These are phyloP conservation scores for Coracopsis vasa DNA, from an alignment of 2,113 vertebrate genomes.

Conservation along the genomic window DNA sequence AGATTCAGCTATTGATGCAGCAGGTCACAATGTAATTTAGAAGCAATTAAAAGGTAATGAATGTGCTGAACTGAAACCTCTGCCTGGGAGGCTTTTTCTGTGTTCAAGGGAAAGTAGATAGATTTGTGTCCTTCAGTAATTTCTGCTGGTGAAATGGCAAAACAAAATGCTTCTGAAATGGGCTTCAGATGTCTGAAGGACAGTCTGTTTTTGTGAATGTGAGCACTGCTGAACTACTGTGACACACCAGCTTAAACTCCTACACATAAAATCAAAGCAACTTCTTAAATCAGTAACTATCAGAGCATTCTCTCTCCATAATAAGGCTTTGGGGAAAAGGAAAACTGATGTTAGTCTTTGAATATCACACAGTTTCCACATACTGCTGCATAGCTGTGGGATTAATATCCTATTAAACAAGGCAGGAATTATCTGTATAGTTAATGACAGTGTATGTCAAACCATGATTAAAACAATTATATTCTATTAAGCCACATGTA, in stretches of 20 bases:
- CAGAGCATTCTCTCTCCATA: not conserved
- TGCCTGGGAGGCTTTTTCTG: slow-evolving; percentile 80
- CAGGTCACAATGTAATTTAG: slow-evolving; percentile 89
- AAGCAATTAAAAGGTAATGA: slow-evolving; percentile 94
- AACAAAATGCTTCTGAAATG: slow-evolving; percentile 7
- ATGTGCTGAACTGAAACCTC: slow-evolving; percentile 83
- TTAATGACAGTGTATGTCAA: not conserved
- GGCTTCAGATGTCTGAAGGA: slow-evolving; percentile 50
- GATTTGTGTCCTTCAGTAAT: slow-evolving; percentile 71
- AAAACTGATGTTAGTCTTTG: not conserved
- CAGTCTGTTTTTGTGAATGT: slow-evolving; percentile 8
- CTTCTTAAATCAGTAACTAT: not conserved
- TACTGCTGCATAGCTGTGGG: not conserved
- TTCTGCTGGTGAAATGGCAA: slow-evolving; percentile 44
- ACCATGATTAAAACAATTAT: slow-evolving; percentile 36
- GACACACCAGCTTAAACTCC: not conserved
- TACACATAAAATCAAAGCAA: not conserved
- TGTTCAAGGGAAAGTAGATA: slow-evolving; percentile 67
- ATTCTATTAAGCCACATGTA: not conserved
- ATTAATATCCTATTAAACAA: slow-evolving; percentile 10
- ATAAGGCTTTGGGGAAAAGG: not conserved
- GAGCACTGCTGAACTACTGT: not conserved
- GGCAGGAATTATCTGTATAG: not conserved
- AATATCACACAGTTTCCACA: not conserved
- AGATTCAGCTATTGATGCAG: slow-evolving; percentile 80